A percentile compares a stretch with the other conserved stretches of the same genome.
Conservation (phyloP, 2,797 vertebrate species). For the Paguma larvata region DNA sequence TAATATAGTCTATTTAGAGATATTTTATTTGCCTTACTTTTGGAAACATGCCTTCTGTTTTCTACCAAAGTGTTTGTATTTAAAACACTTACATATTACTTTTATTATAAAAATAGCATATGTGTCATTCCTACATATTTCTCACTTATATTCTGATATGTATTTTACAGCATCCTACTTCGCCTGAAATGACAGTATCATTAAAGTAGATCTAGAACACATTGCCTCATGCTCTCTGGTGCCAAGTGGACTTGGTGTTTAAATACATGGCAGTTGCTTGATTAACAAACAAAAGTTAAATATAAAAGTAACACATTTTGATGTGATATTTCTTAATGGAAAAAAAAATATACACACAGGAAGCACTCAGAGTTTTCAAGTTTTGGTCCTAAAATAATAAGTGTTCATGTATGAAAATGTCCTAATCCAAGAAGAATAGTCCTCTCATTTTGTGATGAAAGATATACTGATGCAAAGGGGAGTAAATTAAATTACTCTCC, state of each 20-base stretch:
- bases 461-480: neutral
- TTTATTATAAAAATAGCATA: neutral
- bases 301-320: neutral
- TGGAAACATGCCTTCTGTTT: neutral
- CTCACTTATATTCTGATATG: neutral
- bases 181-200: neutral
- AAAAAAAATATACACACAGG: neutral
- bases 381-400: neutral
- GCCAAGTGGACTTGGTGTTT: neutral
- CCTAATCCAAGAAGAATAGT: neutral
- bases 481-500: neutral
- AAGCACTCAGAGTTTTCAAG: neutral
- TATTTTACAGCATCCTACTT: neutral
- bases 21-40: conserved; percentile 10
- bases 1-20: neutral
- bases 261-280: neutral
- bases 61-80: neutral
- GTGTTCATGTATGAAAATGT: neutral
- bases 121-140: neutral
- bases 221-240: neutral
- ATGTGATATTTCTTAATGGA: neutral
- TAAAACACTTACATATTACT: neutral
- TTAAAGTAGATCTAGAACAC: neutral
- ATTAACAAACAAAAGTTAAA: neutral
- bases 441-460: neutral